Conservation (phyloP, 2,797 vertebrate genomes). For the Cirrhinus mrigala region DNA sequence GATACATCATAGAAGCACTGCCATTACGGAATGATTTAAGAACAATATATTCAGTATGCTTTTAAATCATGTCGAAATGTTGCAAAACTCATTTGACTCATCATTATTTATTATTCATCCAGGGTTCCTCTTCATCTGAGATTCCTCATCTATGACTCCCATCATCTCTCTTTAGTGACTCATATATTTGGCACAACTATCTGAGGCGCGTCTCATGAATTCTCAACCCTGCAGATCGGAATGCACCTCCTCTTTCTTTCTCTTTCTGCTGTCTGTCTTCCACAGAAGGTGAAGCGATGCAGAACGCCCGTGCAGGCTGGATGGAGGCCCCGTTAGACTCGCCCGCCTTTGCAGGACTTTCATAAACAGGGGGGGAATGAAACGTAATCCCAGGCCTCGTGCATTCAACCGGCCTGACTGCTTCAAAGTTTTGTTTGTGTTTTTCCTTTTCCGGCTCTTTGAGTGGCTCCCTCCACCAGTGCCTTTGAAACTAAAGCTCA, state of each 20-base stretch:
- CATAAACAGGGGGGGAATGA: constrained; percentile 70
- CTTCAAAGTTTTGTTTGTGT: constrained; percentile 70
- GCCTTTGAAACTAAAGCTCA: constrained; percentile 73
- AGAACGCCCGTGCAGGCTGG: constrained; percentile 78
- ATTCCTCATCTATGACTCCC: constrained; percentile 24
- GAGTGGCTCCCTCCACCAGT: constrained; percentile 62
- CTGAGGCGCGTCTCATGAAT: constrained; percentile 31
- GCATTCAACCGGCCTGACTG: constrained; percentile 55
- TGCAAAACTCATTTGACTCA: background rate
- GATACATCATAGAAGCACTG: background rate
- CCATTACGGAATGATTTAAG: background rate
- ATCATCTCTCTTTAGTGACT: constrained; percentile 51
- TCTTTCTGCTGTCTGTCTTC: constrained; percentile 64
- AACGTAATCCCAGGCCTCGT: constrained; percentile 77
- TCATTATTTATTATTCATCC: constrained; percentile 9
- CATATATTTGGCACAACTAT: constrained; percentile 45
- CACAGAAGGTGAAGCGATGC: constrained; percentile 76
- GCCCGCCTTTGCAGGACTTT: constrained; percentile 66
- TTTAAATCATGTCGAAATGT: background rate
- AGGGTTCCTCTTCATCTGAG: background rate
- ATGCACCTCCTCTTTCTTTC: constrained; percentile 54
- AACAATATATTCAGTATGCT: background rate
- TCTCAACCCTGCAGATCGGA: constrained; percentile 35
- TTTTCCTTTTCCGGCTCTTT: constrained; percentile 68
- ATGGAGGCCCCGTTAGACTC: constrained; percentile 36